Evolutionary conservation across 2,888 invertebrate genomes (phyloP).

Genomic region (Sycophila texana): DNA sequence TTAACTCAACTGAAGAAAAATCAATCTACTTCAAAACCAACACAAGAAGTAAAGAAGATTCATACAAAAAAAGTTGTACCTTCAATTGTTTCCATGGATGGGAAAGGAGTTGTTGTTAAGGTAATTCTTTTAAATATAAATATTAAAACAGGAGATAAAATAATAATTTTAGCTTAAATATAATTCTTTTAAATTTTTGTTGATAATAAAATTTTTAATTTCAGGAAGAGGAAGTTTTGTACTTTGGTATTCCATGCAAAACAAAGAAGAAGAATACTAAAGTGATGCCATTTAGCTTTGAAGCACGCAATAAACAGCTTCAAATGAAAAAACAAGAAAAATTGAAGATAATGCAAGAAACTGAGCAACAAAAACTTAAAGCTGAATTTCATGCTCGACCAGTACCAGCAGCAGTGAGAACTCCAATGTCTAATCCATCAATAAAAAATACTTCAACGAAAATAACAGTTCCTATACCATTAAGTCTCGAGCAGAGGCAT

Average conservation of each 20-base stretch:
- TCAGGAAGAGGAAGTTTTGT: constrained; percentile 63
- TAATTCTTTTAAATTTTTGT: constrained; percentile 5
- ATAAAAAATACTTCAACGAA: constrained; percentile 53
- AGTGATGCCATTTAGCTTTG: constrained; percentile 76
- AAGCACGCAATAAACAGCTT: constrained; percentile 74
- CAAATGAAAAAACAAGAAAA: constrained; percentile 74
- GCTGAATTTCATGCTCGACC: constrained; percentile 80
- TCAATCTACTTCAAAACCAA: constrained; percentile 16
- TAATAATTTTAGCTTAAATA: background rate
- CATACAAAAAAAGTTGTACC: constrained; percentile 60
- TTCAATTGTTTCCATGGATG: constrained; percentile 61
- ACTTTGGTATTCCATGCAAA: constrained; percentile 64
- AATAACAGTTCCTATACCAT: constrained; percentile 54
- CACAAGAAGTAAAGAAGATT: constrained; percentile 33
- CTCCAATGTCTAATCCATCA: constrained; percentile 53
- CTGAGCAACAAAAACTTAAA: constrained; percentile 63
- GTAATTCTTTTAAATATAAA: constrained; percentile 25
- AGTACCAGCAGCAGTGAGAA: constrained; percentile 75
- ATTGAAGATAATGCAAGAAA: constrained; percentile 66
- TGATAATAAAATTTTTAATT: constrained; percentile 30
- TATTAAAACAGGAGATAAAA: background rate
- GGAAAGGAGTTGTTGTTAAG: constrained; percentile 60
- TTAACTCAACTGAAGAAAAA: constrained; percentile 77
- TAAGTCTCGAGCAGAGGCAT: constrained; percentile 82
- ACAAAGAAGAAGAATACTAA: constrained; percentile 59